Percentiles rank a stretch among this genome's conserved stretches.
phyloP scores from a whole-genome alignment of 2,888 invertebrate species.

The Diarsia mendica region DNA sequence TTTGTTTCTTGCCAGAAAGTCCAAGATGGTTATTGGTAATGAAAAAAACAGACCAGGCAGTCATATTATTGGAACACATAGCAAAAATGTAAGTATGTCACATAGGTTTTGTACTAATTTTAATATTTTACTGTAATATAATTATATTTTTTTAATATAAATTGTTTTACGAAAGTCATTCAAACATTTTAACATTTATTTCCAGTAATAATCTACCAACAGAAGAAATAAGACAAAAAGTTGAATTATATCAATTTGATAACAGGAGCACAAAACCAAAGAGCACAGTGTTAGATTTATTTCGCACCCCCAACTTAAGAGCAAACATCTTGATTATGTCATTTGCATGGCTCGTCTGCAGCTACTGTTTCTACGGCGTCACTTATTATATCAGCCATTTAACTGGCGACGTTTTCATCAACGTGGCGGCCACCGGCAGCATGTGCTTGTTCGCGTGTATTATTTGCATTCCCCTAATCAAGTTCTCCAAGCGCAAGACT shows the following conservation, averaged over 20 bases:
- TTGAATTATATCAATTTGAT: slow-evolving; percentile 79
- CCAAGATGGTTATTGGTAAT: slow-evolving; percentile 94
- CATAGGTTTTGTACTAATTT: not conserved
- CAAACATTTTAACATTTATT: slow-evolving; percentile 49
- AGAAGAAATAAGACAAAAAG: slow-evolving; percentile 79
- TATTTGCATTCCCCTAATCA: slow-evolving; percentile 91
- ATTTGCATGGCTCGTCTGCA: slow-evolving; percentile 94
- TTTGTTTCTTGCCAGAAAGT: slow-evolving; percentile 94
- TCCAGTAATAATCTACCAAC: slow-evolving; percentile 83
- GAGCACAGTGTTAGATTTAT: slow-evolving; percentile 90
- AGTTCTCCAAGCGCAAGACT: slow-evolving; percentile 91
- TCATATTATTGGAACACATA: slow-evolving; percentile 91
- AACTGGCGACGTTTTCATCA: slow-evolving; percentile 94
- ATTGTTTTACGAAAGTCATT: not conserved
- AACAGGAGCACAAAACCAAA: slow-evolving; percentile 67
- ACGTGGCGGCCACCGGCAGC: slow-evolving; percentile 93
- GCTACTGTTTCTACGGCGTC: slow-evolving; percentile 94
- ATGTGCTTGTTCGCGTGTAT: slow-evolving; percentile 91
- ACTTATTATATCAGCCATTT: slow-evolving; percentile 94
- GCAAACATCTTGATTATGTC: slow-evolving; percentile 92
- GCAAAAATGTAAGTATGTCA: slow-evolving; percentile 85
- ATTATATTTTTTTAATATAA: not conserved
- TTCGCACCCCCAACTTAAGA: slow-evolving; percentile 92
- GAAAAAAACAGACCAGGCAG: slow-evolving; percentile 91
- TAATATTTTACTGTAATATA: too few relatives aligned